These are phyloP conservation scores for Eurois occulta DNA, from an alignment of 2,888 invertebrate genomes.

Conservation along the genomic window DNA sequence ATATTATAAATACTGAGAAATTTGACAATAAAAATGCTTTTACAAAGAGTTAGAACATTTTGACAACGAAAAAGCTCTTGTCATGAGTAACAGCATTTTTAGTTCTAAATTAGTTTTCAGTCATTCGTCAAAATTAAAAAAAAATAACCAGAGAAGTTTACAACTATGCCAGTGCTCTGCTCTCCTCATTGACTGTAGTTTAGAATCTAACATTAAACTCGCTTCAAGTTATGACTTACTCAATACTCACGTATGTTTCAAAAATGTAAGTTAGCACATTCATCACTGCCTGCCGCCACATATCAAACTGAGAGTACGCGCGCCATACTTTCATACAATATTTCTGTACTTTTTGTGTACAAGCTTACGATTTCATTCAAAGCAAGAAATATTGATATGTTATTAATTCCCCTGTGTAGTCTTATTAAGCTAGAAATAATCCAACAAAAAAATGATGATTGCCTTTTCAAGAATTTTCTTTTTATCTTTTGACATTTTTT, in stretches of 20 bases:
- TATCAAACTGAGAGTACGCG: conserved; percentile 11
- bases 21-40: neutral
- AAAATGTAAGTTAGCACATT: conserved; percentile 50
- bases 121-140: too few species aligned
- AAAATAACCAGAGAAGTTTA: neutral
- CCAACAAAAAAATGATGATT: neutral
- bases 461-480: neutral
- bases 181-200: neutral
- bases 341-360: conserved; percentile 9
- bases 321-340: conserved; percentile 20
- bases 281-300: conserved; percentile 39
- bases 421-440: neutral
- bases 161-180: neutral
- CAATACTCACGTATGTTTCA: conserved; percentile 9
- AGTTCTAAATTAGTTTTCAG: neutral
- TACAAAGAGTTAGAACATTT: neutral
- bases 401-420: neutral
- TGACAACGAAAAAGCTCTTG: too few species aligned
- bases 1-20: neutral
- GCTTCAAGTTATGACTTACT: conserved; percentile 19
- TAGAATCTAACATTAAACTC: neutral
- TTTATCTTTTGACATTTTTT: neutral
- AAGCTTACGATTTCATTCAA: neutral
- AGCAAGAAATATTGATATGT: neutral
- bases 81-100: neutral